phyloP scores from a whole-genome alignment of 2,797 vertebrate species.

The Vespertilio murinus region DNA sequence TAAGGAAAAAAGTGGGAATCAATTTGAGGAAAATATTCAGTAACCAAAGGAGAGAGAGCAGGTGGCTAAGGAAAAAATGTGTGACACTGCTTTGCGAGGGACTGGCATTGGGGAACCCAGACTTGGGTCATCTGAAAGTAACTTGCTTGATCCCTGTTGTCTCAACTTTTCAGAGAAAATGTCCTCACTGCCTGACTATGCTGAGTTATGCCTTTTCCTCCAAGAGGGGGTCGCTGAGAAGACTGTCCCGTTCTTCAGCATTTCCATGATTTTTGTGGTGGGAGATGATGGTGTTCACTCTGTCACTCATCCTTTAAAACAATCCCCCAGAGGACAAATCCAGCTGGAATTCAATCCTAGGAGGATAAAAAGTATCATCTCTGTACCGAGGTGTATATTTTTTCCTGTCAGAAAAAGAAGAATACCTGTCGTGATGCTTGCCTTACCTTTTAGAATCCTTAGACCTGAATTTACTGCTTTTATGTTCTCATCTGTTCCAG shows the following conservation, averaged over 20 bases:
- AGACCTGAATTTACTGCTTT: slow-evolving; percentile 66
- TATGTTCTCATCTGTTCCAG: slow-evolving; percentile 38
- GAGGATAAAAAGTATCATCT: slow-evolving; percentile 60
- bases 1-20: background rate
- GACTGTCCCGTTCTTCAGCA: background rate
- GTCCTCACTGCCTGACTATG: background rate
- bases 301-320: slow-evolving; percentile 53
- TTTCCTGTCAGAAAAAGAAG: slow-evolving; percentile 66
- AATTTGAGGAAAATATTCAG: background rate
- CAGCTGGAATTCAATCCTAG: slow-evolving; percentile 30
- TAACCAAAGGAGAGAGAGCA: background rate
- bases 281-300: background rate
- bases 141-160: fast-evolving
- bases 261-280: background rate
- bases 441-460: slow-evolving; percentile 59
- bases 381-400: slow-evolving; percentile 34
- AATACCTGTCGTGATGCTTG: slow-evolving; percentile 10
- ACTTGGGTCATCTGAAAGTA: background rate
- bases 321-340: slow-evolving; percentile 57
- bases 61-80: background rate
- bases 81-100: background rate
- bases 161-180: background rate
- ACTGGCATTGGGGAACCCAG: background rate
- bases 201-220: background rate
- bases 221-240: background rate